Conservation (phyloP, 2,888 invertebrate species). For the Notodonta dromedarius region DNA sequence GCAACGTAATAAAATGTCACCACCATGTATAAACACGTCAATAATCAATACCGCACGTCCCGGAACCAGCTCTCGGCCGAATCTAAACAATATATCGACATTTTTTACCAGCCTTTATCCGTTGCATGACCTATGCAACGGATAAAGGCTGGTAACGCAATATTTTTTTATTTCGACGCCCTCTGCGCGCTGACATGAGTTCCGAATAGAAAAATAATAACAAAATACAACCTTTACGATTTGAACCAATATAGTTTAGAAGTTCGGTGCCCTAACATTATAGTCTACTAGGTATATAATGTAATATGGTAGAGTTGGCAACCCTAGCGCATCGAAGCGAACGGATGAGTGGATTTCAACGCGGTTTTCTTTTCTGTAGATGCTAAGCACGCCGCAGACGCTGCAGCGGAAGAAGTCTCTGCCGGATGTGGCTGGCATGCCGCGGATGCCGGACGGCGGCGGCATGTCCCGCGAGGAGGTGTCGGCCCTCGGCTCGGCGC, state of each 20-base stretch:
- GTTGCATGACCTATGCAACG: no score
- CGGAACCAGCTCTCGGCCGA: conserved; percentile 11
- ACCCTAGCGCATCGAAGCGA: no score
- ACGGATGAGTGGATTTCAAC: background rate
- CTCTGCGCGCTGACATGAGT: no score
- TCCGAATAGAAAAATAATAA: no score
- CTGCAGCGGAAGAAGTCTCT: conserved; percentile 97
- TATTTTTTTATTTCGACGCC: no score
- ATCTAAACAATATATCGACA: conserved; percentile 16
- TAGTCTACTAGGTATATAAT: no score
- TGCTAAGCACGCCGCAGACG: conserved; percentile 90
- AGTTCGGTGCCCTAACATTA: no score
- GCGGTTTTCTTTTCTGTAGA: conserved; percentile 76
- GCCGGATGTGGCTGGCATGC: conserved; percentile 95
- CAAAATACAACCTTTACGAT: no score
- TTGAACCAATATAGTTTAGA: no score
- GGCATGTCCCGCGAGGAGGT: conserved; percentile 97
- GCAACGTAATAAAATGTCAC: no score
- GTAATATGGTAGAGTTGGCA: no score
- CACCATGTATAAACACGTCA: background rate
- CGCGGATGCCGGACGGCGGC: conserved; percentile 89
- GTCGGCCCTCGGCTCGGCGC: conserved; percentile 95
- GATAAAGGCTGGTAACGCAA: no score
- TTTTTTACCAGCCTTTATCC: background rate
- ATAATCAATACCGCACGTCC: background rate